Conservation (phyloP, 1,140 invertebrate genomes). For the Drosophila triauraria region DNA sequence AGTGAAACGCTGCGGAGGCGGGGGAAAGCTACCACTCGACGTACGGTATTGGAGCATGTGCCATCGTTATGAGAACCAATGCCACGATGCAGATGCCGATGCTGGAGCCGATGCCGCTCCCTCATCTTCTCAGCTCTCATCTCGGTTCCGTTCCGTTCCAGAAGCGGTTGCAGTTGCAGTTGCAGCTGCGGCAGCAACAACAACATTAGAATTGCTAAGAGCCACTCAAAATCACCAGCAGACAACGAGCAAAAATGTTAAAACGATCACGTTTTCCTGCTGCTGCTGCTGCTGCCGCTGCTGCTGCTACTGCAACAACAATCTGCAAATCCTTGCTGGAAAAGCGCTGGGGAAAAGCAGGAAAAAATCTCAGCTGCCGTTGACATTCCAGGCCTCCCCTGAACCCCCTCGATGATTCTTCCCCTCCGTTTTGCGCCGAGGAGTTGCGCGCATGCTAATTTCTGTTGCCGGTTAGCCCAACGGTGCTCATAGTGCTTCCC, state of each 20-base stretch:
- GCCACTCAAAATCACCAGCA: conserved; percentile 72
- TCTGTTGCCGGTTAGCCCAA: conserved; percentile 55
- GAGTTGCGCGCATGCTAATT: conserved; percentile 77
- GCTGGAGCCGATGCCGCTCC: not conserved
- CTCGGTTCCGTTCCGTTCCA: conserved; percentile 5
- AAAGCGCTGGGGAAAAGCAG: conserved; percentile 30
- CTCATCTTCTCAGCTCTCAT: conserved; percentile 14
- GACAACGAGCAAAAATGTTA: conserved; percentile 79
- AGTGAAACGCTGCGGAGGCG: conserved; percentile 48
- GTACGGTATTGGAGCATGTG: conserved; percentile 66
- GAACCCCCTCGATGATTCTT: not conserved
- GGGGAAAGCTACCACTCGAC: conserved; percentile 47
- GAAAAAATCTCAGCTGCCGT: conserved; percentile 79
- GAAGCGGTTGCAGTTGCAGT: conserved; percentile 40
- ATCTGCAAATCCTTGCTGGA: conserved; percentile 59
- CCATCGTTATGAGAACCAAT: conserved; percentile 51
- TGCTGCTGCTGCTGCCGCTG: conserved; percentile 32
- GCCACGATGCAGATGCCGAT: conserved; percentile 9
- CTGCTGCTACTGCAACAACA: conserved; percentile 22
- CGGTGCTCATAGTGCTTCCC: conserved; percentile 2
- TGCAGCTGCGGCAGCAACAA: conserved; percentile 48
- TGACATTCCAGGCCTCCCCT: conserved; percentile 67
- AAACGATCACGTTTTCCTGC: conserved; percentile 81
- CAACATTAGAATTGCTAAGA: conserved; percentile 82
- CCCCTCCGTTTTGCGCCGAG: not conserved